Evolutionary conservation across 2,113 vertebrate genomes (phyloP), one percentile per base, ranked within the genome.

Genomic region (Lepus europaeus): DNA sequence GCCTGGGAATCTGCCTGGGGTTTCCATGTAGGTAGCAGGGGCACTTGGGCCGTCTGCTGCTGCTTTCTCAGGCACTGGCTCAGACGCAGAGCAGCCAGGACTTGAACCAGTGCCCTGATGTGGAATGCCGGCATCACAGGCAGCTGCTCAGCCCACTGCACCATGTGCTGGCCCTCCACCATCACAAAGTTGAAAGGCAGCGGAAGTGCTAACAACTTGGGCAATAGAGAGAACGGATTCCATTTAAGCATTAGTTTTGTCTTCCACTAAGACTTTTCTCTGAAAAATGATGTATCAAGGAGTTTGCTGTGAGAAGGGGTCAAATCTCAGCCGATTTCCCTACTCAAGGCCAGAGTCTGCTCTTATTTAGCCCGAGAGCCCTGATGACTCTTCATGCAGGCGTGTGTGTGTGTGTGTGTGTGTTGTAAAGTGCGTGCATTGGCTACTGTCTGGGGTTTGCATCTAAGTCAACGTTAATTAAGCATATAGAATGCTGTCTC

Each of bases 401-500:
- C 94, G 8, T 68, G 93, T 84, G 80, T 14, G 56, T 61, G 56
- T 14, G 31, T 27, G 49, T 22, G 0, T 63, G 17, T 45, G 4
- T 96, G 25, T 56, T 64, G 16, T n/a, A 29, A 87, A 70, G 56
- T 91, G n/a, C 53, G 11, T 89, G 95, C 73, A 66, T 81, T 74
- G 85, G 90, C 64, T 86, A 81, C 77, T 87, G 81, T 96, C 93
- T 80, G 36, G 82, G 1, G 74, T 96, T 59, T 80, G 70, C 29
- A 82, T 95, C 10, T 95, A 91, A 72, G 87, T 87, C 80, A 94
- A 94, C 97, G 89, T 97, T 92, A 97, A 91, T 91, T 86, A 94
- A 97, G 96, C 98, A 70, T 79, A 74, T 97, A 95, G 74, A 97
- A 96, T 96, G 63, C 94, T 98, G 1, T 98, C 95, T 98, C 95